A percentile compares a stretch with the other conserved stretches of the same genome.
Conservation (phyloP, 2,113 vertebrate genomes). For the Oncorhynchus gorbuscha region DNA sequence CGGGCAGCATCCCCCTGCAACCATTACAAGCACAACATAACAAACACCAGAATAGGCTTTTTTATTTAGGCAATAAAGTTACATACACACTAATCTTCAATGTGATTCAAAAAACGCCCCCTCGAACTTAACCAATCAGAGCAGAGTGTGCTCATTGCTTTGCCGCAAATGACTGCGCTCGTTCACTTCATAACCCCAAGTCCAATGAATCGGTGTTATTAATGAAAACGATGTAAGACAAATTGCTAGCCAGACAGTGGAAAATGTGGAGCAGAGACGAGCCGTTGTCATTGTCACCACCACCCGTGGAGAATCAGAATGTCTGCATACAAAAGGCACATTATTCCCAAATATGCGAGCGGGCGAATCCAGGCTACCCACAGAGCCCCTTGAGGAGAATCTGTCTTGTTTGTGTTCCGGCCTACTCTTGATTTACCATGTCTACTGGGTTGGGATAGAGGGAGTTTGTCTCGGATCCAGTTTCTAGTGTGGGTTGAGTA, state of each 20-base stretch:
- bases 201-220: no score
- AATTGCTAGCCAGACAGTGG: not conserved
- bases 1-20: not conserved
- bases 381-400: constrained; percentile 37
- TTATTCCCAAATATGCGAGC: constrained; percentile 43
- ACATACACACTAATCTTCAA: no score
- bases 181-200: no score
- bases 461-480: no score
- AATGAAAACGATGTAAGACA: no score
- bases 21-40: not conserved
- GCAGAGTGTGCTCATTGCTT: no score
- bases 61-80: not conserved
- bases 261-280: not conserved
- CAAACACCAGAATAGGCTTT: not conserved
- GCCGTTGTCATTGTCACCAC: not conserved
- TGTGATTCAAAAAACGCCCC: not conserved
- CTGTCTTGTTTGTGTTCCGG: constrained; percentile 26
- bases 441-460: constrained; percentile 24
- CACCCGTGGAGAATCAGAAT: constrained; percentile 8
- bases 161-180: no score
- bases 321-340: constrained; percentile 37
- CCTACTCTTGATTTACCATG: constrained; percentile 29
- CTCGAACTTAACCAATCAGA: no score
- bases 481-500: constrained; percentile 8
- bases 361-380: constrained; percentile 34